These are phyloP conservation scores for Melieria omissa DNA, from an alignment of 2,888 invertebrate species.

Conservation along the genomic window DNA sequence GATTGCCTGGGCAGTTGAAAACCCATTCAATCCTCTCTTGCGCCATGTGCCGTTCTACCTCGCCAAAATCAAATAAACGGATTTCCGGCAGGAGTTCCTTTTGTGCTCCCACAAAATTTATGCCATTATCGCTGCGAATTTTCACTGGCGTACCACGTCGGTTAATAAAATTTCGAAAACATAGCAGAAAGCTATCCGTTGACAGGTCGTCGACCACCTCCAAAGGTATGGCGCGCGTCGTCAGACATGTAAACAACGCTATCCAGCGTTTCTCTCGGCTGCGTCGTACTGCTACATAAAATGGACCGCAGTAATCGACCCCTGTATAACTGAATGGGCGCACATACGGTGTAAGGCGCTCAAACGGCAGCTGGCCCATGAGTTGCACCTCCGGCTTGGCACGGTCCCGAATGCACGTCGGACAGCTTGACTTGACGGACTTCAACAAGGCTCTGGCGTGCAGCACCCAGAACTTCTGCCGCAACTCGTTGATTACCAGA, in stretches of 20 bases:
- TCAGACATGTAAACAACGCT: slow-evolving; percentile 28
- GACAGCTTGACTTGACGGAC: slow-evolving; percentile 22
- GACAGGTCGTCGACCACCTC: slow-evolving; percentile 15
- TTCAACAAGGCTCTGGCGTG: slow-evolving; percentile 30
- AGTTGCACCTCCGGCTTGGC: slow-evolving; percentile 38
- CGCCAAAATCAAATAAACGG: background rate
- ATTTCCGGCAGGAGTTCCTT: background rate
- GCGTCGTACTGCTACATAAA: slow-evolving; percentile 38
- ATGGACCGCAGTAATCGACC: slow-evolving; percentile 45
- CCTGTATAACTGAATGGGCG: slow-evolving; percentile 44
- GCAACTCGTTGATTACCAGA: slow-evolving; percentile 29
- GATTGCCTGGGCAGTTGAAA: slow-evolving; percentile 32
- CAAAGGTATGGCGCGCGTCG: slow-evolving; percentile 21
- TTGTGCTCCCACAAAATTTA: too few relatives aligned
- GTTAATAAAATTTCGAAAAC: slow-evolving; percentile 17
- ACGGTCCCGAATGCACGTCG: slow-evolving; percentile 22
- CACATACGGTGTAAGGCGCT: slow-evolving; percentile 40
- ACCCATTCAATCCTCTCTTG: background rate
- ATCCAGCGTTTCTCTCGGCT: slow-evolving; percentile 44
- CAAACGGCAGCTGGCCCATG: slow-evolving; percentile 44
- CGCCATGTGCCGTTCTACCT: background rate
- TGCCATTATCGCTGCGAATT: slow-evolving; percentile 13
- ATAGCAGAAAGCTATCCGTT: slow-evolving; percentile 10
- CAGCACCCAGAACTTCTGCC: slow-evolving; percentile 39
- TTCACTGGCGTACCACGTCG: background rate